These are phyloP conservation scores for Ascidia mentula DNA, from an alignment of 23 tunicate species.

Conservation along the genomic window DNA sequence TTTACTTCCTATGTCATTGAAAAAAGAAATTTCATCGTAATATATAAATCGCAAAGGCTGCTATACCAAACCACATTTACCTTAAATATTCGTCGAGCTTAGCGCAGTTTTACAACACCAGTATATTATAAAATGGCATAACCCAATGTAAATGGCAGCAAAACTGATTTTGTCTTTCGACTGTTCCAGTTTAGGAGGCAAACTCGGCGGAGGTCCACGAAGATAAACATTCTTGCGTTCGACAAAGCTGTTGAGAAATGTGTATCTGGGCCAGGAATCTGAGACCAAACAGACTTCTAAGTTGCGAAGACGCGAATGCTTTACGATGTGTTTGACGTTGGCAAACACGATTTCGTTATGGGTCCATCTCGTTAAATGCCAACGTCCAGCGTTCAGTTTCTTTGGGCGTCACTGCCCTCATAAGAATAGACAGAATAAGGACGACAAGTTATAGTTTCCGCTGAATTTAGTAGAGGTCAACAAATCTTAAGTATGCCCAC, in stretches of 20 bases:
- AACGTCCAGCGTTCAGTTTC: not conserved
- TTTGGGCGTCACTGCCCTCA: not conserved
- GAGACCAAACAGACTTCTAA: not conserved
- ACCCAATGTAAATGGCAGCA: too few species aligned
- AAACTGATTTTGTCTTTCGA: too few species aligned
- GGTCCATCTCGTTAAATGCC: not conserved
- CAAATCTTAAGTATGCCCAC: not conserved
- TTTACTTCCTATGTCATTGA: not conserved
- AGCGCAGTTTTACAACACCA: too few species aligned
- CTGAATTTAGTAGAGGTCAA: not conserved
- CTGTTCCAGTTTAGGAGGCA: too few species aligned
- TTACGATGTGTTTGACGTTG: conserved; percentile 1
- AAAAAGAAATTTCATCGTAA: not conserved
- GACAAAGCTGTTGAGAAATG: not conserved
- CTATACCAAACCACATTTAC: too few species aligned
- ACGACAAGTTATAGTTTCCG: not conserved
- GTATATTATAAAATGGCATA: too few species aligned
- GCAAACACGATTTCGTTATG: not conserved
- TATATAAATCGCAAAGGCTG: too few species aligned
- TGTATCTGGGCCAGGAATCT: conserved; percentile 2
- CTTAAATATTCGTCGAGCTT: too few species aligned
- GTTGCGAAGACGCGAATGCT: not conserved
- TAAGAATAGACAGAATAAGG: not conserved
- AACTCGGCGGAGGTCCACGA: not conserved
- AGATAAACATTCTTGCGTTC: not conserved